Conservation (phyloP, 2,113 vertebrate genomes). For the Felis catus region DNA sequence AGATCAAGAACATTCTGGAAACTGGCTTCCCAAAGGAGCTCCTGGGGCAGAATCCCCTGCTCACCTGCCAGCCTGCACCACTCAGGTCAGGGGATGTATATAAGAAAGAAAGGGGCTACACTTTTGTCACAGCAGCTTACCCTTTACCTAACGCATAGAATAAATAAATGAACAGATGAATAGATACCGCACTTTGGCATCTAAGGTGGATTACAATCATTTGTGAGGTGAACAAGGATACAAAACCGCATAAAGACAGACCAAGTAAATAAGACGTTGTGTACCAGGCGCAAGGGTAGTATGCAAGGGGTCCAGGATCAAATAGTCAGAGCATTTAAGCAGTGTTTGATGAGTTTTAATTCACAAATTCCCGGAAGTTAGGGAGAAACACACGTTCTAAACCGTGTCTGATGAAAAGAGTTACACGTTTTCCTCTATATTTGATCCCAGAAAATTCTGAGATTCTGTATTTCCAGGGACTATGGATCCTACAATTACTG, state of each 20-base stretch:
- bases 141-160: not conserved
- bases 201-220: not conserved
- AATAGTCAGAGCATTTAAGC: not conserved
- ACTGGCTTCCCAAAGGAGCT: not conserved
- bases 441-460: not conserved
- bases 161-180: not conserved
- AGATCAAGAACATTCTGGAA: not conserved
- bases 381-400: not conserved
- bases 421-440: not conserved
- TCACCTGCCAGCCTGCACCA: not conserved
- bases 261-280: not conserved
- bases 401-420: not conserved
- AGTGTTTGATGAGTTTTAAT: not conserved
- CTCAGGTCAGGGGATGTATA: rapidly evolving
- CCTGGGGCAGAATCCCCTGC: not conserved
- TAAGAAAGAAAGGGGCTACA: not conserved
- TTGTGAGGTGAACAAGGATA: not conserved
- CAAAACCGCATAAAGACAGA: not conserved
- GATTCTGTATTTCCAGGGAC: not conserved
- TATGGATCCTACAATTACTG: not conserved
- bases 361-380: not conserved
- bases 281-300: not conserved
- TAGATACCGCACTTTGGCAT: not conserved
- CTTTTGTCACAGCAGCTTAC: not conserved
- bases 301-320: not conserved